Conservation (phyloP, 2,797 vertebrate genomes). For the Sebastes vulpes region DNA sequence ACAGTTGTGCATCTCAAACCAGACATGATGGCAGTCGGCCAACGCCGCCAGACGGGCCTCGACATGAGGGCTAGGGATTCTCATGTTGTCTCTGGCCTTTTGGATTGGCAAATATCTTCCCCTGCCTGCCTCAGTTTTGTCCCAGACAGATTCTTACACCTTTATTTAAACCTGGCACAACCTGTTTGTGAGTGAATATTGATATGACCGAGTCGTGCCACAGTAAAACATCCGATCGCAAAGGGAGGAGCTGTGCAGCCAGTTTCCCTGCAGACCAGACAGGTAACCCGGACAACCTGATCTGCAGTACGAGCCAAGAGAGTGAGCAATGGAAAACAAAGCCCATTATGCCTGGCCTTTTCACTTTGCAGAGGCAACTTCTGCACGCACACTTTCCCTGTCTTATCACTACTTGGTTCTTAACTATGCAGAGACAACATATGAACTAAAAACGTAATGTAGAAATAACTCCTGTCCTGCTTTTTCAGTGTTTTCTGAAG, state of each 20-base stretch:
- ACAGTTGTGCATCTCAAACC: constrained; percentile 46
- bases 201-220: not conserved
- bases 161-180: not conserved
- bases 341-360: constrained; percentile 2
- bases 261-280: constrained; percentile 45
- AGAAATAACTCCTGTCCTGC: not conserved
- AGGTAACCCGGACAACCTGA: constrained; percentile 59
- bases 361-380: constrained; percentile 1
- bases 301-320: constrained; percentile 35
- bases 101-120: not conserved
- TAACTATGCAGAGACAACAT: not conserved
- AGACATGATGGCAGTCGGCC: constrained; percentile 24
- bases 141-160: not conserved
- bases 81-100: not conserved
- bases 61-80: not conserved
- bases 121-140: not conserved
- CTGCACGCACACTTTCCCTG: not conserved
- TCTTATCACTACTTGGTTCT: not conserved
- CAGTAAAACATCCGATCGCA: not conserved
- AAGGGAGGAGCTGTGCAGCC: constrained; percentile 9
- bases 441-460: not conserved
- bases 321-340: constrained; percentile 57
- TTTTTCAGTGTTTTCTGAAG: too few species aligned
- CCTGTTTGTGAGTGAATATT: not conserved
- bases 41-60: not conserved